Percentiles rank a stretch among this genome's conserved stretches.
Conservation (phyloP, 2,888 invertebrate genomes). For the Lutraria lutraria region DNA sequence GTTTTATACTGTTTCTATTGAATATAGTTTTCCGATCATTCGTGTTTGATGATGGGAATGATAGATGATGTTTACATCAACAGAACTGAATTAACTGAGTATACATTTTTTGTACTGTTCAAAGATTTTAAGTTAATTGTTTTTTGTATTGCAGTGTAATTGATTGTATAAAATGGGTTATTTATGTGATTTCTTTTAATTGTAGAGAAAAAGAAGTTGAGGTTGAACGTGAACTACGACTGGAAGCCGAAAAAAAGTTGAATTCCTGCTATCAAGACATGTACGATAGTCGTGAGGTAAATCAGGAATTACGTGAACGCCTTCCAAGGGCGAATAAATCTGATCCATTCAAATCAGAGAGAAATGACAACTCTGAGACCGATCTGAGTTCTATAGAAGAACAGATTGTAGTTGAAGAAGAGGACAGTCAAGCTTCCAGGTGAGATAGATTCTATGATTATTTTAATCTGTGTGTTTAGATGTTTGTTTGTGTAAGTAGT, state of each 20-base stretch:
- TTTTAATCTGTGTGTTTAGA: not conserved
- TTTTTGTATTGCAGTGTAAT: not conserved
- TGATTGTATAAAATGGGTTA: not conserved
- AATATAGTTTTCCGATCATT: no score
- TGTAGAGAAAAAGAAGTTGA: slow-evolving; percentile 78
- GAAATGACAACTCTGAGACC: slow-evolving; percentile 57
- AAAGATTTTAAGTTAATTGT: not conserved
- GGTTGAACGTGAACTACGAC: slow-evolving; percentile 73
- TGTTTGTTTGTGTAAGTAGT: not conserved
- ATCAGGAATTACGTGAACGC: slow-evolving; percentile 80
- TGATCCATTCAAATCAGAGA: slow-evolving; percentile 69
- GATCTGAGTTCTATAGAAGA: slow-evolving; percentile 69
- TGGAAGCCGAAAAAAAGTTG: slow-evolving; percentile 76
- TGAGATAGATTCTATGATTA: slow-evolving; percentile 25
- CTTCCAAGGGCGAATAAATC: slow-evolving; percentile 82
- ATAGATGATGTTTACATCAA: no score
- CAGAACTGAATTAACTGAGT: no score
- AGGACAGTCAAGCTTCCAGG: slow-evolving; percentile 49
- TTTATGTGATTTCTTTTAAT: not conserved
- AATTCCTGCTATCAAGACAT: slow-evolving; percentile 80
- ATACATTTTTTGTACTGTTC: not conserved
- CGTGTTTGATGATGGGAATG: no score
- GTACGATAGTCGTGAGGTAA: slow-evolving; percentile 82
- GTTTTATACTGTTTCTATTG: no score
- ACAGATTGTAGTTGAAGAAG: slow-evolving; percentile 62